Conservation (phyloP, 2,888 invertebrate genomes). For the Pseudococcus jackbeardsleyi region DNA sequence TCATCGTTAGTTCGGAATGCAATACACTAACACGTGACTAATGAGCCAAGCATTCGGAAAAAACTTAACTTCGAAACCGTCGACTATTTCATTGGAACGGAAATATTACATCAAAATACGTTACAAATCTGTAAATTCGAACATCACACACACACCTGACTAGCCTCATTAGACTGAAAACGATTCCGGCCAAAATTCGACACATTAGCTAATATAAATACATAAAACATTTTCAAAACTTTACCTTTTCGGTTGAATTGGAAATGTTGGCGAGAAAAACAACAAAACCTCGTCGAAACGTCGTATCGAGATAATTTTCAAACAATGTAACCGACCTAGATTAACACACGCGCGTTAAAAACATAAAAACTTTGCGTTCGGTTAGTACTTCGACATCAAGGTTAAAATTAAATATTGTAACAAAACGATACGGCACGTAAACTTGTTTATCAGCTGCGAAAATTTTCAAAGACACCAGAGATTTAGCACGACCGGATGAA, state of each 20-base stretch:
- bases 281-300: neutral
- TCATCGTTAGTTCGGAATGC: neutral
- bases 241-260: neutral
- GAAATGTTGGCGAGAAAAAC: neutral
- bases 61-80: neutral
- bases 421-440: conserved; percentile 1
- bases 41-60: neutral
- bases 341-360: conserved; percentile 39
- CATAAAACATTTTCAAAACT: neutral
- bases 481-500: neutral
- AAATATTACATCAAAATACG: neutral
- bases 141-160: neutral
- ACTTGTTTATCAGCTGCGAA: conserved; percentile 13
- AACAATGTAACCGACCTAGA: conserved; percentile 38
- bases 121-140: neutral
- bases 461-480: neutral
- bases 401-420: conserved; percentile 54
- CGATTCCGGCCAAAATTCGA: neutral
- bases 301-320: neutral
- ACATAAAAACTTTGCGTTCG: conserved; percentile 19
- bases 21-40: neutral
- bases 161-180: neutral
- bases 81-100: neutral
- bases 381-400: conserved; percentile 32
- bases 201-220: neutral